Evolutionary conservation across 2,888 invertebrate species (phyloP).

Genomic region (Dorcus hopei): DNA sequence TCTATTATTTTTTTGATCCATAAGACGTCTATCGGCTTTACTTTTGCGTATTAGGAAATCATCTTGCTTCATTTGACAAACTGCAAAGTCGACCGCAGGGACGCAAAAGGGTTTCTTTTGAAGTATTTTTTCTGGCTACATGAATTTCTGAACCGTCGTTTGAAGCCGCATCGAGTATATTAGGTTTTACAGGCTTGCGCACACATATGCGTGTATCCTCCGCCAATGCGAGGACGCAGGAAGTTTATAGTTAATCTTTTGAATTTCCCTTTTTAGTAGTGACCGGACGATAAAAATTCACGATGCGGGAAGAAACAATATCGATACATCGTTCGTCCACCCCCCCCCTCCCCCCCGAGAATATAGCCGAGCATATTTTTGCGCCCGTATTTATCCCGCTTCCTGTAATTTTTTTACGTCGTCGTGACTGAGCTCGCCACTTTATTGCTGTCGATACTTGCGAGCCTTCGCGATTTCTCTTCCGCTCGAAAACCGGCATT

Average conservation of each 20-base stretch:
- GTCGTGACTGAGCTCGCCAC: conserved; percentile 10
- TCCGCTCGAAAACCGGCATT: background rate
- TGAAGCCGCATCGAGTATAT: no score
- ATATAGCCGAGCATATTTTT: background rate
- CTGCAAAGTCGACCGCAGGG: no score
- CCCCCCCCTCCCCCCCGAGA: no score
- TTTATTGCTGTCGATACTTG: conserved; percentile 10
- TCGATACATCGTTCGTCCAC: background rate
- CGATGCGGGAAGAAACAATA: background rate
- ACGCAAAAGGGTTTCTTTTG: no score
- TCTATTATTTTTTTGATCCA: no score
- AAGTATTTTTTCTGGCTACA: no score
- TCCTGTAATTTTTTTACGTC: conserved; percentile 11
- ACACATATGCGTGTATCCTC: no score
- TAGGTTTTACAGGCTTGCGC: no score
- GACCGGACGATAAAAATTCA: background rate
- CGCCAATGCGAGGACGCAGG: background rate
- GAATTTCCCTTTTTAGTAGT: background rate
- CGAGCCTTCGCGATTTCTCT: background rate
- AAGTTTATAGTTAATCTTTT: background rate
- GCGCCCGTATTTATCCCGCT: conserved; percentile 10
- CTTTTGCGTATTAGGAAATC: no score
- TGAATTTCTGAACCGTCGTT: no score
- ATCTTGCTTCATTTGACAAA: no score
- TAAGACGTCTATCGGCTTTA: no score